Base-by-base conservation (phyloP, 2,113 vertebrate genomes). In the Marcusenius ussheri region DNA sequence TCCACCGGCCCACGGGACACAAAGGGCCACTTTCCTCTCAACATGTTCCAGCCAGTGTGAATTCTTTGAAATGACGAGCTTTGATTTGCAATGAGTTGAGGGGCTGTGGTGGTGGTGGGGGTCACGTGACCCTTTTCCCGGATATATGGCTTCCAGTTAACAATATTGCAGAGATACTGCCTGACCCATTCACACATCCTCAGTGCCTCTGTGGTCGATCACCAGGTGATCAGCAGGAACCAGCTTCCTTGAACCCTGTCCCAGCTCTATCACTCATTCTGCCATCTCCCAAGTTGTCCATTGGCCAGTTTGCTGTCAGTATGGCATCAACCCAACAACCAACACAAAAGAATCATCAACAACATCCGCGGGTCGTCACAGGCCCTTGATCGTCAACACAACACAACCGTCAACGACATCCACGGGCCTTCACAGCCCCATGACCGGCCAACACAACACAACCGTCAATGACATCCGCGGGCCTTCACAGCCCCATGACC, bases 1-100 rank as follows among this genome's bases (percentile, higher is more conserved):
- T 90, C 92, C 83, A 90, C 90, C 89, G 5, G 50, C 89, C 90
- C 89, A 90, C 83, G 94, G 94, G 94, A 93, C 93, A 91, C 47
- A 90, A 19, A 53, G 17, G 45, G 86, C 85, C 90, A 92, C 91
- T 92, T 89, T 90, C 91, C 91, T 93, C 80, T 89, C 77, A 0
- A n/a, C 10, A 3, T 42, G 5, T 13, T 46, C 51, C 83, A 89
- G 83, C 87, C 90, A 66, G 90, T 51, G 87, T 93, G 94, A 93
- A 93, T 93, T 92, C 91, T 91, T 74, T 58, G 53, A 93, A 90
- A 90, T 88, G 92, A 93, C 66, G 89, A 21, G 91, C 91, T 93
- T 91, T 91, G 92, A 92, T 91, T 90, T 94, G 93, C 17, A 56
- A 21, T 56, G 53, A 56, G 53, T 56, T 24, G 5, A 56, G 53